A percentile compares a stretch with the other conserved stretches of the same genome.
These are phyloP conservation scores for Plectus sambesii DNA, from an alignment of 1,140 invertebrate species.

Conservation along the genomic window DNA sequence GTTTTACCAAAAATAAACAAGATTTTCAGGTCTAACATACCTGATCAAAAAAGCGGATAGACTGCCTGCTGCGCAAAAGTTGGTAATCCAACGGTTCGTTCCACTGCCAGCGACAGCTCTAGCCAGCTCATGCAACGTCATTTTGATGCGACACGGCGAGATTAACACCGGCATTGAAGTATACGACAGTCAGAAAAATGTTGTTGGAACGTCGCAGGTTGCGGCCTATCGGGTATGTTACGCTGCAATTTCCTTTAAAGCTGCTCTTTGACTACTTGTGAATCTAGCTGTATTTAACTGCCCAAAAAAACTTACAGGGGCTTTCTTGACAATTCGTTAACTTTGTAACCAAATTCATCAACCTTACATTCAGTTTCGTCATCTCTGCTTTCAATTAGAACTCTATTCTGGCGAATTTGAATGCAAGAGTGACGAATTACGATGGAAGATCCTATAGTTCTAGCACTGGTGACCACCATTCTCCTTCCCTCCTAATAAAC, in stretches of 20 bases:
- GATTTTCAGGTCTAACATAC: constrained; percentile 40
- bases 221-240: constrained; percentile 50
- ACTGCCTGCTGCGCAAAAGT: constrained; percentile 46
- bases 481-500: too few relatives aligned
- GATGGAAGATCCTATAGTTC: too few relatives aligned
- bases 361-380: too few relatives aligned
- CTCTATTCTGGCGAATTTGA: too few relatives aligned
- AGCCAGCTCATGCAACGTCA: constrained; percentile 50
- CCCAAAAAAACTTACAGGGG: too few relatives aligned
- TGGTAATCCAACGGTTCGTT: constrained; percentile 51
- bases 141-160: constrained; percentile 52
- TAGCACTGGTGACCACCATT: too few relatives aligned
- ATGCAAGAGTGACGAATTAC: too few relatives aligned
- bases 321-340: too few relatives aligned
- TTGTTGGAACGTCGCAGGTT: constrained; percentile 50
- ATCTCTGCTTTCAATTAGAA: too few relatives aligned
- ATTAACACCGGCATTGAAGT: constrained; percentile 51
- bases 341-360: too few relatives aligned
- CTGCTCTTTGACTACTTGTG: neutral
- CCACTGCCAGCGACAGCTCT: constrained; percentile 50
- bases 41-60: constrained; percentile 47
- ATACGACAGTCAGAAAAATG: constrained; percentile 46
- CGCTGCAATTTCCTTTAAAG: constrained; percentile 12
- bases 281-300: too few relatives aligned
- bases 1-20: too few relatives aligned